These are phyloP conservation scores for Argyra leucocephala DNA, from an alignment of 2,888 invertebrate genomes.

Conservation along the genomic window DNA sequence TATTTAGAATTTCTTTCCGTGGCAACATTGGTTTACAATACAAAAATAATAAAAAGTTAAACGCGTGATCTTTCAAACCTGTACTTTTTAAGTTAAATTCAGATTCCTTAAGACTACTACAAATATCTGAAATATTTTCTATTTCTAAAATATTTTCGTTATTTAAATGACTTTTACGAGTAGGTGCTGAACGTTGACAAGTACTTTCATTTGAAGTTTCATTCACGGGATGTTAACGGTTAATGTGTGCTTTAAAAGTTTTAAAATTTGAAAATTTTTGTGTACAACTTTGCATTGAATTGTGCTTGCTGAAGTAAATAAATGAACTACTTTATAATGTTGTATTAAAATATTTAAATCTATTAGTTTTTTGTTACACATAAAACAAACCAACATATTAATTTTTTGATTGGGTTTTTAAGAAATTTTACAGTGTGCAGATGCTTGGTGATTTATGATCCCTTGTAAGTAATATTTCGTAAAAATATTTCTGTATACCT, in stretches of 20 bases:
- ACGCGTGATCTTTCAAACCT: constrained; percentile 13
- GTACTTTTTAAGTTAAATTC: neutral
- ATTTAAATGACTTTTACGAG: neutral
- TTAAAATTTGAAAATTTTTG: constrained; percentile 17
- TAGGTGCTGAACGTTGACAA: neutral
- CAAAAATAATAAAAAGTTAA: constrained; percentile 13
- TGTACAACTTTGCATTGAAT: constrained; percentile 17
- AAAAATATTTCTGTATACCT: no score
- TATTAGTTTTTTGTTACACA: constrained; percentile 11
- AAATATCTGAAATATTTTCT: neutral
- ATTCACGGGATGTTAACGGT: neutral
- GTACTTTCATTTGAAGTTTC: neutral
- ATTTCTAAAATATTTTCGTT: neutral
- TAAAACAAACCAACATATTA: constrained; percentile 12
- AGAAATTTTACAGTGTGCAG: no score
- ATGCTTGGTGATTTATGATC: no score
- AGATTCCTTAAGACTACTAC: neutral
- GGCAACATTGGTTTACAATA: constrained; percentile 17
- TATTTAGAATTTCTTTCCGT: constrained; percentile 16
- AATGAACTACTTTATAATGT: constrained; percentile 17
- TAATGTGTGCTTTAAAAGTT: constrained; percentile 11
- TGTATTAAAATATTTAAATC: constrained; percentile 6
- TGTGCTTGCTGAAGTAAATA: constrained; percentile 7
- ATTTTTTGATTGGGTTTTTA: no score
- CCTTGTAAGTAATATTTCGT: no score